phyloP scores from a whole-genome alignment of 2,797 vertebrate genomes.

The Pitangus sulphuratus region DNA sequence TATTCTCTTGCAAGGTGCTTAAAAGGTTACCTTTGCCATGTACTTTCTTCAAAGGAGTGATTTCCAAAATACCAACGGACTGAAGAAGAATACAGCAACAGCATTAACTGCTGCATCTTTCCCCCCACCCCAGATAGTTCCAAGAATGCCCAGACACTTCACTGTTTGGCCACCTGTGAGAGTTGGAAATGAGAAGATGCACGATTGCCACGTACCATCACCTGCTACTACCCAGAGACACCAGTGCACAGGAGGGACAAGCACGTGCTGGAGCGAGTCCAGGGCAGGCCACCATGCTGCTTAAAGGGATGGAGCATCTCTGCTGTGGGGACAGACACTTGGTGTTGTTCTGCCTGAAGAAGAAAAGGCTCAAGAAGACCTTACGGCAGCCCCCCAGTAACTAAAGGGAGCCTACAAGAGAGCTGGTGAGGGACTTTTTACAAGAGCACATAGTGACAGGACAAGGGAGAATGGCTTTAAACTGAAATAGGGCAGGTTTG shows the following conservation, averaged over 20 bases:
- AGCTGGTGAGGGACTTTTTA: neutral
- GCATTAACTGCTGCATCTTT: neutral
- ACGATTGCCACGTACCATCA: neutral
- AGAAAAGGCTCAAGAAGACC: neutral
- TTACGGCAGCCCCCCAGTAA: neutral
- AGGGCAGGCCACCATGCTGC: neutral
- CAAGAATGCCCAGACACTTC: neutral
- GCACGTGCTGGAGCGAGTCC: fast-evolving
- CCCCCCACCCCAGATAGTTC: neutral
- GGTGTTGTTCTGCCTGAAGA: neutral
- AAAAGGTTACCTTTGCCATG: neutral
- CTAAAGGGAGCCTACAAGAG: neutral
- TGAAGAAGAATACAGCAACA: neutral
- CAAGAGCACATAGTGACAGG: neutral
- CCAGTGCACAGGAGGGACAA: neutral
- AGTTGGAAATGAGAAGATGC: neutral
- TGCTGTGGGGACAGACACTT: neutral
- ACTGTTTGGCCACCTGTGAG: neutral
- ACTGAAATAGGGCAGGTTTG: neutral
- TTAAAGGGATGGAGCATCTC: neutral
- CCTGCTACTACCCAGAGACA: neutral
- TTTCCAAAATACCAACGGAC: neutral
- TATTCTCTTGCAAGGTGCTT: neutral
- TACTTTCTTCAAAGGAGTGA: neutral
- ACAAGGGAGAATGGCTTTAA: neutral